Percentiles rank a stretch among this genome's conserved stretches.
These are phyloP conservation scores for Onychostruthus taczanowskii DNA, from an alignment of 2,113 vertebrate genomes.

Conservation along the genomic window DNA sequence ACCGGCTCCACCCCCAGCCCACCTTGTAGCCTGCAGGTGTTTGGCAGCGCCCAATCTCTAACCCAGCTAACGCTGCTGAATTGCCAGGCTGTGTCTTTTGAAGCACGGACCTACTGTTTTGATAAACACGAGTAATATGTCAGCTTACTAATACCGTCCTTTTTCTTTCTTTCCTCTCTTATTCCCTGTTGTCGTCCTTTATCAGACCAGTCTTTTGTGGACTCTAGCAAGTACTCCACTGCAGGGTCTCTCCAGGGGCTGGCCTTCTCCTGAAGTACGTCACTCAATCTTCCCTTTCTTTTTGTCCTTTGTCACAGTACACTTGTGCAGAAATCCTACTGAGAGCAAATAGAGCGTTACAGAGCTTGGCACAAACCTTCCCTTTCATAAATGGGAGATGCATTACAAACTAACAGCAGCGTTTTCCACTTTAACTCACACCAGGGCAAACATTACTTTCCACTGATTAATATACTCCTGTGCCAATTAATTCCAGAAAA, in stretches of 20 bases:
- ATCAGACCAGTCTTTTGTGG: constrained; percentile 92
- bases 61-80: constrained; percentile 20
- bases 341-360: constrained; percentile 24
- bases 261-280: constrained; percentile 94
- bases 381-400: constrained; percentile 8
- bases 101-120: constrained; percentile 48
- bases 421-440: constrained; percentile 20
- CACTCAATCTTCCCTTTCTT: constrained; percentile 73
- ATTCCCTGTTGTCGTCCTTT: constrained; percentile 73
- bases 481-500: constrained; percentile 34
- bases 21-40: neutral
- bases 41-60: neutral
- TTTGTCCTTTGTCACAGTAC: constrained; percentile 66
- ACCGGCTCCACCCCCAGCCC: neutral
- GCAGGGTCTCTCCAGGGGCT: constrained; percentile 89
- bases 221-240: constrained; percentile 92
- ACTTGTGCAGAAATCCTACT: constrained; percentile 55
- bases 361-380: constrained; percentile 27
- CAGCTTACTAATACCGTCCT: constrained; percentile 65
- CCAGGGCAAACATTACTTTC: neutral
- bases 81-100: constrained; percentile 26
- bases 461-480: neutral
- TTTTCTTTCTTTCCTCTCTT: constrained; percentile 74
- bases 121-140: constrained; percentile 54
- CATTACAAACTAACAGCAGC: constrained; percentile 17